Percentiles rank a stretch among this genome's conserved stretches.
These are phyloP conservation scores for Sialis fuliginosa DNA, from an alignment of 2,888 invertebrate species.

Conservation along the genomic window DNA sequence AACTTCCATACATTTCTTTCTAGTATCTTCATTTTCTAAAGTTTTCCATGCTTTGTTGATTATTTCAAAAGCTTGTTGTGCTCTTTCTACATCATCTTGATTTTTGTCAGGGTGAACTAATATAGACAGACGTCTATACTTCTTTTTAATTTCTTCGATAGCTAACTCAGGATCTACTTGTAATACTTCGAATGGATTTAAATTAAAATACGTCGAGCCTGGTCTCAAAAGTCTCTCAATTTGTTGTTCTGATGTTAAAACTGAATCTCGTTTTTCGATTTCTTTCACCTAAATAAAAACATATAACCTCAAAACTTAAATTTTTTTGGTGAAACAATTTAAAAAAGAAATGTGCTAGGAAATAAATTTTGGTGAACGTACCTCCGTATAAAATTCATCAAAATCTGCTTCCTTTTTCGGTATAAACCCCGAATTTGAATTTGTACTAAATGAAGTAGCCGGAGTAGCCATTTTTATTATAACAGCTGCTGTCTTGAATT, in stretches of 20 bases:
- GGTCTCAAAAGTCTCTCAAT: slow-evolving; percentile 89
- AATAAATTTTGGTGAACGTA: slow-evolving; percentile 24
- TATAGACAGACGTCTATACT: slow-evolving; percentile 89
- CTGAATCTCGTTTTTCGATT: slow-evolving; percentile 94
- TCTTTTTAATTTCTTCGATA: slow-evolving; percentile 87
- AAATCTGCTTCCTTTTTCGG: slow-evolving; percentile 49
- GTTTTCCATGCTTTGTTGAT: slow-evolving; percentile 92
- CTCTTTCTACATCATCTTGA: slow-evolving; percentile 84
- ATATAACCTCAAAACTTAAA: background rate
- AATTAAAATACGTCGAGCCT: slow-evolving; percentile 96
- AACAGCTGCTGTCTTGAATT: too few species aligned
- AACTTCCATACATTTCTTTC: slow-evolving; percentile 86
- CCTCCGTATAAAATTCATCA: slow-evolving; percentile 70
- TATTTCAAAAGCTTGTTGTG: slow-evolving; percentile 84
- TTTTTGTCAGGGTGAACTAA: slow-evolving; percentile 99
- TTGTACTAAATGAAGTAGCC: background rate
- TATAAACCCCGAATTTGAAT: background rate
- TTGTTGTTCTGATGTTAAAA: slow-evolving; percentile 91
- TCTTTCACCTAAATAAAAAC: slow-evolving; percentile 74
- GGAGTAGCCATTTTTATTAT: too few species aligned
- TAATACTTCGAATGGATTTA: slow-evolving; percentile 88
- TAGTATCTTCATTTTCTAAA: slow-evolving; percentile 83
- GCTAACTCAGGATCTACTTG: slow-evolving; percentile 81
- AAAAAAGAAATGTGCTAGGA: too few species aligned
- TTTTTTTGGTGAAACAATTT: too few species aligned